These are phyloP conservation scores for Anoplolepis gracilipes DNA, from an alignment of 1,140 invertebrate species.

Conservation along the genomic window DNA sequence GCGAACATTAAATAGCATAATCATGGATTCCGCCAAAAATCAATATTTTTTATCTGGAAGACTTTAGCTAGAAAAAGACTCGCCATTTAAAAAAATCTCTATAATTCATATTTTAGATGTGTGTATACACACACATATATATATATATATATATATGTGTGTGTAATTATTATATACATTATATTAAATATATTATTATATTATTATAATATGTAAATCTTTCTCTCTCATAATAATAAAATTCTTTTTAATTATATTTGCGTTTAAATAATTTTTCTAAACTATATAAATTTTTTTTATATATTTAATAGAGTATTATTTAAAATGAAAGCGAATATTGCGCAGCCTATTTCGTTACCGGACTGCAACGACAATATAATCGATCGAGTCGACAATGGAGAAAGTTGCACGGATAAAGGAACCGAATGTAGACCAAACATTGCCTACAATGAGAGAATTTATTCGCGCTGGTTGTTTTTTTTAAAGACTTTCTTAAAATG, in stretches of 20 bases:
- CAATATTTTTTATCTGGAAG: not conserved
- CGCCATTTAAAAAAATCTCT: not conserved
- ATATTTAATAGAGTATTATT: constrained; percentile 21
- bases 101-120: no score
- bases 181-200: not conserved
- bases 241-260: not conserved
- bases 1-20: not conserved
- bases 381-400: constrained; percentile 73
- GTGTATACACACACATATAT: no score
- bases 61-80: not conserved
- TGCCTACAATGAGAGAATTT: constrained; percentile 54
- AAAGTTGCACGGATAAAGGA: constrained; percentile 69
- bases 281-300: constrained; percentile 28
- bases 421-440: constrained; percentile 39
- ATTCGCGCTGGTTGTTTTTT: not conserved
- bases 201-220: not conserved
- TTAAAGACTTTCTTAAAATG: constrained; percentile 33
- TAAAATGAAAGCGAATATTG: constrained; percentile 51
- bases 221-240: not conserved
- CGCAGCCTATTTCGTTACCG: constrained; percentile 60
- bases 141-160: no score
- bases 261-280: constrained; percentile 2
- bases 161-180: not conserved
- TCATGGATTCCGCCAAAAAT: not conserved
- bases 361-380: constrained; percentile 72